Evolutionary conservation across 1,140 invertebrate species (phyloP).

Genomic region (Hestina assimilis): DNA sequence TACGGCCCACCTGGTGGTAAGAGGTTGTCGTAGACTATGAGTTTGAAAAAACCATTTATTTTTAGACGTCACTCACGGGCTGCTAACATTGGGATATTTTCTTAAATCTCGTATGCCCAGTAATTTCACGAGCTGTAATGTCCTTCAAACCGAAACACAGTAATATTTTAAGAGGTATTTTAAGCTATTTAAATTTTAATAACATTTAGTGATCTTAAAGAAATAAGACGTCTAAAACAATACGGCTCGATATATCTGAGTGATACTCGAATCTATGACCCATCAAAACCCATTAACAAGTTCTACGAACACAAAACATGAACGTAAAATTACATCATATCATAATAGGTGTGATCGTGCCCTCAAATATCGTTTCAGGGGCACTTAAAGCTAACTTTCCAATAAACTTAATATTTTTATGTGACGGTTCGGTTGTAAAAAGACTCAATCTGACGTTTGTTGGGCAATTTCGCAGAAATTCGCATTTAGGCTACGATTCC

Average conservation of each 20-base stretch:
- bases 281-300: slow-evolving; percentile 33
- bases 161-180: too few species aligned
- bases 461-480: slow-evolving; percentile 51
- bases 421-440: slow-evolving; percentile 55
- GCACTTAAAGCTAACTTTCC: slow-evolving; percentile 50
- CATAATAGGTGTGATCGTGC: slow-evolving; percentile 46
- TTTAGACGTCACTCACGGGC: too few species aligned
- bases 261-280: slow-evolving; percentile 11
- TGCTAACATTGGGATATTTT: too few species aligned
- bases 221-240: too few species aligned
- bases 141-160: too few species aligned
- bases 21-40: too few species aligned
- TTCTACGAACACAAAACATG: slow-evolving; percentile 47
- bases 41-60: too few species aligned
- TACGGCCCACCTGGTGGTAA: too few species aligned
- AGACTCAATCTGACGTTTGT: slow-evolving; percentile 44
- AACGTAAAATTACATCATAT: slow-evolving; percentile 36
- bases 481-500: slow-evolving; percentile 42
- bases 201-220: too few species aligned
- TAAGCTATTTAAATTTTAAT: too few species aligned
- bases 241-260: not conserved
- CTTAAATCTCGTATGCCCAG: too few species aligned
- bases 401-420: slow-evolving; percentile 73
- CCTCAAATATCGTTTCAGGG: slow-evolving; percentile 37
- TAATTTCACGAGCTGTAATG: too few species aligned